Percentiles rank a stretch among this genome's conserved stretches.
Conservation (phyloP, 2,888 invertebrate species). For the Oxyteleia sp. region DNA sequence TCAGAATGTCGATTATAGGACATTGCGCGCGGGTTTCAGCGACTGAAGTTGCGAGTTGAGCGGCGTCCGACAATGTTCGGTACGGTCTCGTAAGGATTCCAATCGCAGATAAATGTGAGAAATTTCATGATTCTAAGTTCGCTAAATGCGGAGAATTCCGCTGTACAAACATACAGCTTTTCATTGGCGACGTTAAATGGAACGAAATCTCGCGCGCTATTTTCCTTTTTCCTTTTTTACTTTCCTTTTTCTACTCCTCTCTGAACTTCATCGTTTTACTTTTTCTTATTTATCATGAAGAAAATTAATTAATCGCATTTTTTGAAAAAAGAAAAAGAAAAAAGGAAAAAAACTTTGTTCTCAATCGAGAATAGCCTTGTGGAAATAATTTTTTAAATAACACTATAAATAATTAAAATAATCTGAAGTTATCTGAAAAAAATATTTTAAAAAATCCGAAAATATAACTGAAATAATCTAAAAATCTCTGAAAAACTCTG, state of each 20-base stretch:
- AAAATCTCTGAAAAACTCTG: too few species aligned
- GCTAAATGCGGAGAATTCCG: constrained; percentile 41
- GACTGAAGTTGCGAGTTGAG: constrained; percentile 9
- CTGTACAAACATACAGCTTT: constrained; percentile 26
- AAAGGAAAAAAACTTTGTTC: too few species aligned
- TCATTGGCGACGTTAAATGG: constrained; percentile 27
- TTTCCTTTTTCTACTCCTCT: too few species aligned
- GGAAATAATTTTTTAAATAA: too few species aligned
- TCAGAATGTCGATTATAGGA: constrained; percentile 23
- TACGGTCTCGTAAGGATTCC: constrained; percentile 22
- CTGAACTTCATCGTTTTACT: neutral
- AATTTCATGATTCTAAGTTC: constrained; percentile 39
- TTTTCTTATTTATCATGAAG: neutral
- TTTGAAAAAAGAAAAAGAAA: too few species aligned
- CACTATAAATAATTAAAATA: too few species aligned
- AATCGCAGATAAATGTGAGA: constrained; percentile 40
- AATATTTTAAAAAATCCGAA: too few species aligned
- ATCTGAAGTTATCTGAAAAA: too few species aligned
- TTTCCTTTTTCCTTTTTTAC: neutral
- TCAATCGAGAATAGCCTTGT: too few species aligned
- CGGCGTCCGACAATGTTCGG: neutral
- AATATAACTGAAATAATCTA: too few species aligned
- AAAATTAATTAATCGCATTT: too few species aligned
- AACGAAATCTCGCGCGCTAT: constrained; percentile 12
- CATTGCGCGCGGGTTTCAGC: neutral